Percentiles rank a stretch among this genome's conserved stretches.
phyloP scores from a whole-genome alignment of 1,140 invertebrate genomes.

The Drosophila dunni region DNA sequence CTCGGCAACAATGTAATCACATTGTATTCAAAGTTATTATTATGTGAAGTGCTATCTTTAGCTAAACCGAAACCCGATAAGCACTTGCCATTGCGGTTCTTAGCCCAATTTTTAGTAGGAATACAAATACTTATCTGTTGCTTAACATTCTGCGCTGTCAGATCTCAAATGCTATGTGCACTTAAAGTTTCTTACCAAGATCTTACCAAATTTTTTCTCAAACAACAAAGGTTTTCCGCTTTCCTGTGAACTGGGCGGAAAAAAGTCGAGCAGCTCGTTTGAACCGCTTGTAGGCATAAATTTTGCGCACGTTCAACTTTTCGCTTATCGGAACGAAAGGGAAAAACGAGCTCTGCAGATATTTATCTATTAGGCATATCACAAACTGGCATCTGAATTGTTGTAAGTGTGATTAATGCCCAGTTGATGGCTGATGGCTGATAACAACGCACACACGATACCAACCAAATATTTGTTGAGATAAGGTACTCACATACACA shows the following conservation, averaged over 20 bases:
- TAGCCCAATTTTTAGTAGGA: no score
- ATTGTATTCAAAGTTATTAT: slow-evolving; percentile 25
- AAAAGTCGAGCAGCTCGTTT: no score
- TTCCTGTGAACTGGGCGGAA: no score
- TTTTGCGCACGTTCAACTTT: slow-evolving; percentile 62
- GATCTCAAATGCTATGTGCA: no score
- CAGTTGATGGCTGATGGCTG: slow-evolving; percentile 25
- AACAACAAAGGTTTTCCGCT: no score
- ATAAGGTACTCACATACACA: slow-evolving; percentile 10
- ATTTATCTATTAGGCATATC: slow-evolving; percentile 48
- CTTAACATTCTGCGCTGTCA: no score
- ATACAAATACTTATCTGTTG: no score
- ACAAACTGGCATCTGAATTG: slow-evolving; percentile 13
- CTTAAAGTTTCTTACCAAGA: no score
- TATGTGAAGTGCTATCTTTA: slow-evolving; percentile 6
- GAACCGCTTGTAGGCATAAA: slow-evolving; percentile 13
- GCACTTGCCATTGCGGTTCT: slow-evolving; percentile 1
- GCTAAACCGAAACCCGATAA: slow-evolving; percentile 45
- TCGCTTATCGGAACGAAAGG: slow-evolving; percentile 19
- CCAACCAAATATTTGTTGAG: slow-evolving; percentile 36
- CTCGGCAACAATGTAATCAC: slow-evolving; percentile 32
- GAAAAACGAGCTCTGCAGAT: slow-evolving; percentile 26
- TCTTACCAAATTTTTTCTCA: no score
- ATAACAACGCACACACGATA: slow-evolving; percentile 27
- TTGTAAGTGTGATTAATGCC: slow-evolving; percentile 25